These are phyloP conservation scores for Progne subis DNA, from an alignment of 2,113 vertebrate species.

Conservation along the genomic window DNA sequence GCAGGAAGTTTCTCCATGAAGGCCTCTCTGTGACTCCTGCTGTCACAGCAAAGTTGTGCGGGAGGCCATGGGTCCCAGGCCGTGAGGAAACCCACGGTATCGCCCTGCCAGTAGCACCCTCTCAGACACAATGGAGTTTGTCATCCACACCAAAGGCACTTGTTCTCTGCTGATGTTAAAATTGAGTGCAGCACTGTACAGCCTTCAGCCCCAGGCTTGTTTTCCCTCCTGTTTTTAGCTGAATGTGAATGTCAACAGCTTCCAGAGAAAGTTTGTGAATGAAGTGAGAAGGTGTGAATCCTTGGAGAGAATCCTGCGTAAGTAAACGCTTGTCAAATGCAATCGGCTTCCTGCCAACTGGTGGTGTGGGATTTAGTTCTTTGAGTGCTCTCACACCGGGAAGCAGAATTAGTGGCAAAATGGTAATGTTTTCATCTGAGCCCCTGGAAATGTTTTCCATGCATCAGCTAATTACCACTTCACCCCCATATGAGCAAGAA, in stretches of 20 bases:
- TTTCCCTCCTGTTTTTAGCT: constrained; percentile 67
- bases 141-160: fast-evolving
- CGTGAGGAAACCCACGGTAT: not conserved
- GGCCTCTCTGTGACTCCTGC: not conserved
- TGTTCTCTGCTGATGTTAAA: not conserved
- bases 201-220: not conserved
- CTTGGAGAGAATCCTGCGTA: constrained; percentile 82
- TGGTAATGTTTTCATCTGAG: constrained; percentile 20
- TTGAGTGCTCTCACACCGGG: constrained; percentile 17
- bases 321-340: constrained; percentile 46
- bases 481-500: constrained; percentile 5
- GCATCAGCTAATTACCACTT: not conserved
- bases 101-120: not conserved
- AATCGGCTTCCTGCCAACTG: not conserved
- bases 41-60: not conserved
- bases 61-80: not conserved
- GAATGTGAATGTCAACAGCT: constrained; percentile 78
- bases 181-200: fast-evolving
- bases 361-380: constrained; percentile 33
- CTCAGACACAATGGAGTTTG: not conserved
- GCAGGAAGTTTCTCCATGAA: not conserved
- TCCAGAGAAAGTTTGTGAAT: constrained; percentile 84
- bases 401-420: constrained; percentile 22
- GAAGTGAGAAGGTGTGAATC: constrained; percentile 83
- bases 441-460: constrained; percentile 9